A percentile compares a stretch with the other conserved stretches of the same genome.
These are phyloP conservation scores for Eonycteris spelaea DNA, from an alignment of 2,113 vertebrate species.

Conservation along the genomic window DNA sequence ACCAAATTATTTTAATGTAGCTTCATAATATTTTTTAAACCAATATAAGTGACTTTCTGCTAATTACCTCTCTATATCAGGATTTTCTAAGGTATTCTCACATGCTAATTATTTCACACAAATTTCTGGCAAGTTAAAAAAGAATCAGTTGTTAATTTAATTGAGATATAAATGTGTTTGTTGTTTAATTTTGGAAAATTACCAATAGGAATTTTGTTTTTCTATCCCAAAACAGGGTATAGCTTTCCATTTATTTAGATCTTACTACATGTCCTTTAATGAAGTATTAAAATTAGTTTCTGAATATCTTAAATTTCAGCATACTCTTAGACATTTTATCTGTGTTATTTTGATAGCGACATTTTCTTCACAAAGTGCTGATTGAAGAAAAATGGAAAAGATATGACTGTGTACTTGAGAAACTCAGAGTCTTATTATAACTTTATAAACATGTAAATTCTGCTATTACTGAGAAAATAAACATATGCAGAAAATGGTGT, in stretches of 20 bases:
- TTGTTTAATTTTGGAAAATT: not conserved
- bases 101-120: not conserved
- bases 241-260: not conserved
- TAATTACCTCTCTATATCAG: not conserved
- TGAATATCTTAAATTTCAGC: not conserved
- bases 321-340: not conserved
- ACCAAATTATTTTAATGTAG: not conserved
- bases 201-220: not conserved
- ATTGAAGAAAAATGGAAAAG: not conserved
- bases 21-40: not conserved
- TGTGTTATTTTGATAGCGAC: not conserved
- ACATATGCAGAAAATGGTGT: not conserved
- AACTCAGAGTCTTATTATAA: not conserved
- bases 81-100: not conserved
- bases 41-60: not conserved
- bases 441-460: not conserved
- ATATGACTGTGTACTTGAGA: not conserved
- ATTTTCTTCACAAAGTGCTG: not conserved
- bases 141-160: not conserved
- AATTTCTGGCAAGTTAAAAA: not conserved
- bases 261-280: not conserved
- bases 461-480: not conserved
- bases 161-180: not conserved
- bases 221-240: not conserved
- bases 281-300: not conserved